Evolutionary conservation across 2,797 vertebrate genomes (phyloP), one percentile per base, ranked within the genome.

Genomic region (Paramormyrops hopkinsi): DNA sequence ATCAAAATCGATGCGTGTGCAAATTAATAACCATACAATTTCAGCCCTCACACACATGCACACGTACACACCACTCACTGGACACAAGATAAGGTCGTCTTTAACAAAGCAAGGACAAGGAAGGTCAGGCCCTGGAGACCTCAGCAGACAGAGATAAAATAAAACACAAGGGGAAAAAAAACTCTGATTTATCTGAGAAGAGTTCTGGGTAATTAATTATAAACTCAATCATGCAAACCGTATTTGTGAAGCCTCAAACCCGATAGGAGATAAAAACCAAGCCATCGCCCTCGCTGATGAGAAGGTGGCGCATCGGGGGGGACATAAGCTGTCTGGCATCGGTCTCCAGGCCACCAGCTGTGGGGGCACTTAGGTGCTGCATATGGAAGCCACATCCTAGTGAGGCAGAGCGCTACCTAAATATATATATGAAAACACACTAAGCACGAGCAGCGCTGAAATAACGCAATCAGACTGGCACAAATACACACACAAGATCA

Each of bases 201-300:
- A 97, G 96, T 97, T 97, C 97, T 97, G 97, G 97, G 96, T 97
- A 97, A 98, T 98, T 98, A 98, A 98, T 98, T 98, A 97, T 97
- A 98, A 98, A 98, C 97, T 98, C 97, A 98, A 98, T 98, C 98
- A 98, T 96, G 97, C 97, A 97, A 97, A 96, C 97, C 97, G 97
- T 97, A 97, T 97, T 98, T 96, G 97, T 97, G 96, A 97, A 96
- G 96, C 97, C 97, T 97, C 95, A 95, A 53, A 96, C 96, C 97
- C 97, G 97, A 97, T 98, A 98, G 96, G 90, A 97, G 96, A 95
- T 95, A 95, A 96, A 76, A 96, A 96, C 93, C 91, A 95, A 96
- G 95, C 95, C 95, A 84, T 82, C 19, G 1, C 17, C 76, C 41
- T n/a, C 17, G 8, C 89, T 33, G 88, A 90, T 90, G 91, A 65